phyloP scores from a whole-genome alignment of 1,140 invertebrate genomes.

The Parapsyche elsis region DNA sequence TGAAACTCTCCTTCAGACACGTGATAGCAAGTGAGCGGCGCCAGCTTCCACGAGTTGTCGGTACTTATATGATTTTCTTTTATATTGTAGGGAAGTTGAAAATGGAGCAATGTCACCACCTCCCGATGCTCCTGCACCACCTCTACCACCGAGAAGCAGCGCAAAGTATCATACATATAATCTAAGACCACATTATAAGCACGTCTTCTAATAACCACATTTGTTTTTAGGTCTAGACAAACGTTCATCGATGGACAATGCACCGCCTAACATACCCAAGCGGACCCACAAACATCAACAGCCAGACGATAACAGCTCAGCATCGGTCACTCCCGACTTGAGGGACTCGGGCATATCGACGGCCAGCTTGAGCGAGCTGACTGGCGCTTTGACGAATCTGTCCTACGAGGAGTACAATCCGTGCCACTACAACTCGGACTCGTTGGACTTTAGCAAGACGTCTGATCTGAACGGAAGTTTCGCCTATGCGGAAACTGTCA shows the following conservation, averaged over 20 bases:
- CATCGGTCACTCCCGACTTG: slow-evolving; percentile 49
- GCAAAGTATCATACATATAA: slow-evolving; percentile 32
- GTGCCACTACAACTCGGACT: slow-evolving; percentile 50
- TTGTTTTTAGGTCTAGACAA: slow-evolving; percentile 46
- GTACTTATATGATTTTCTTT: too few relatives aligned
- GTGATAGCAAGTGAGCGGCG: too few relatives aligned
- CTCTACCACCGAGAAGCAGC: slow-evolving; percentile 48
- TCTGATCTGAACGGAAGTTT: slow-evolving; percentile 49
- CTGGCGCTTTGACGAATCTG: slow-evolving; percentile 46
- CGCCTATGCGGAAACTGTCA: slow-evolving; percentile 37
- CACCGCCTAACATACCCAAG: slow-evolving; percentile 51
- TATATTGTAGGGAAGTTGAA: slow-evolving; percentile 49
- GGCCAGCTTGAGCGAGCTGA: slow-evolving; percentile 51
- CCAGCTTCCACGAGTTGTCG: too few relatives aligned
- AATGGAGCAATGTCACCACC: slow-evolving; percentile 40
- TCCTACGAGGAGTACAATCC: slow-evolving; percentile 51
- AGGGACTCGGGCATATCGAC: slow-evolving; percentile 54
- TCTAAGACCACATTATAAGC: background rate
- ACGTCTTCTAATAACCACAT: background rate
- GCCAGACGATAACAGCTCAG: slow-evolving; percentile 41
- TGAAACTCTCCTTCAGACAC: too few relatives aligned
- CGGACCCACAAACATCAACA: slow-evolving; percentile 48
- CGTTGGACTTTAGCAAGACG: slow-evolving; percentile 48
- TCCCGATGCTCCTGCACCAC: slow-evolving; percentile 46
- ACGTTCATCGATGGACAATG: slow-evolving; percentile 48